Conservation (phyloP, 2,797 vertebrate genomes). For the Chromobotia macracanthus region DNA sequence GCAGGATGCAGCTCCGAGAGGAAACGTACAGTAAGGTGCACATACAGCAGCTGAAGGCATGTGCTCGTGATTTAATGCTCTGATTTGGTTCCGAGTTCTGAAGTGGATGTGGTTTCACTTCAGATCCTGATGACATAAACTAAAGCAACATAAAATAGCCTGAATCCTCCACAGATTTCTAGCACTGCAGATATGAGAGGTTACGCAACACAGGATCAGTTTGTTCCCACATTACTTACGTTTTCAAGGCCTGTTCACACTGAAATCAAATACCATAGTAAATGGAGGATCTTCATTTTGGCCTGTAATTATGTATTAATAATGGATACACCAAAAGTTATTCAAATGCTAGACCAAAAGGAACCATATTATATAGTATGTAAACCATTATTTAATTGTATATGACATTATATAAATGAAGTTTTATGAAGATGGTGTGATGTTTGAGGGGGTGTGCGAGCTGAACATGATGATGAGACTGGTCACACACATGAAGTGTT, state of each 20-base stretch:
- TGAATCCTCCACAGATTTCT: background rate
- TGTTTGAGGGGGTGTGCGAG: constrained; percentile 6
- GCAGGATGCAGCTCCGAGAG: background rate
- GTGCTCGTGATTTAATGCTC: background rate
- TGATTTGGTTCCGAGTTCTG: background rate
- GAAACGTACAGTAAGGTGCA: background rate
- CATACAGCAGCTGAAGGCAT: background rate
- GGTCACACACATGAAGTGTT: constrained; percentile 11
- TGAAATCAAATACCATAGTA: background rate
- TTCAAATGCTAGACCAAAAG: no score
- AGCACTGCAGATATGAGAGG: background rate
- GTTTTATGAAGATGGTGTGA: no score
- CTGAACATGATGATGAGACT: constrained; percentile 5
- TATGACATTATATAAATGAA: no score
- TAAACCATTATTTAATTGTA: no score
- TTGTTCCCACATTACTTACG: background rate
- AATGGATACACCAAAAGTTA: no score
- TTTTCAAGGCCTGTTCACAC: background rate
- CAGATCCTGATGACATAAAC: background rate
- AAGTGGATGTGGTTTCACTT: constrained; percentile 21
- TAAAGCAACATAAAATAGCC: background rate
- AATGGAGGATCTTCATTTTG: background rate
- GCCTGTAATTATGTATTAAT: no score
- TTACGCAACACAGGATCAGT: background rate
- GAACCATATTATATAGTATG: no score